These are phyloP conservation scores for Resseliella maxima DNA, from an alignment of 2,888 invertebrate genomes.

Conservation along the genomic window DNA sequence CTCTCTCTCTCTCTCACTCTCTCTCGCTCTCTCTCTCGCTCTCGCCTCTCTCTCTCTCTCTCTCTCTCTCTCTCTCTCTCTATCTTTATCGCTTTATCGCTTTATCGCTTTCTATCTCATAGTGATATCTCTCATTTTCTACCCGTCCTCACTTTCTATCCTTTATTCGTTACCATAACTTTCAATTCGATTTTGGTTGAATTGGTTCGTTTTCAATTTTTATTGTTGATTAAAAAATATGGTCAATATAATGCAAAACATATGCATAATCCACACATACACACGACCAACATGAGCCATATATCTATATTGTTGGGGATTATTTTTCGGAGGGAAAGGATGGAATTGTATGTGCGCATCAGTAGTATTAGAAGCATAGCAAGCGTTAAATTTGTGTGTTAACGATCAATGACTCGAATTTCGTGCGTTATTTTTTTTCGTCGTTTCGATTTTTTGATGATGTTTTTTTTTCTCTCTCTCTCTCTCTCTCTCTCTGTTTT, in stretches of 20 bases:
- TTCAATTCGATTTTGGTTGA: neutral
- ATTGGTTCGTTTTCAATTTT: conserved; percentile 41
- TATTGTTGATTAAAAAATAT: conserved; percentile 52
- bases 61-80: no score
- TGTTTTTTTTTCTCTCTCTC: neutral
- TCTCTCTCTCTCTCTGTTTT: no score
- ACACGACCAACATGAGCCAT: neutral
- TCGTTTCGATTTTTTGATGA: neutral
- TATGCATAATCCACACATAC: neutral
- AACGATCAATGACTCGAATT: conserved; percentile 33
- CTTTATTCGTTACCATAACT: neutral
- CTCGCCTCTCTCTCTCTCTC: no score
- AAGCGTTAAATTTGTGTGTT: neutral
- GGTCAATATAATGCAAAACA: conserved; percentile 22
- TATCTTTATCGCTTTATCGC: no score
- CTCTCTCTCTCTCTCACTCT: no score
- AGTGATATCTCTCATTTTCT: no score
- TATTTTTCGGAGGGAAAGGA: neutral
- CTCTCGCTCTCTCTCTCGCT: no score
- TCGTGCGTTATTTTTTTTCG: neutral
- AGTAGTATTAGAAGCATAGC: conserved; percentile 5
- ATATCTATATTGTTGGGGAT: conserved; percentile 21
- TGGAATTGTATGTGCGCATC: neutral
- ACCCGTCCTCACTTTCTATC: neutral
- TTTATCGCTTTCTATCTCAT: no score